Percentiles rank a stretch among this genome's conserved stretches.
phyloP scores from a whole-genome alignment of 2,113 vertebrate genomes.

The Antechinus flavipes region DNA sequence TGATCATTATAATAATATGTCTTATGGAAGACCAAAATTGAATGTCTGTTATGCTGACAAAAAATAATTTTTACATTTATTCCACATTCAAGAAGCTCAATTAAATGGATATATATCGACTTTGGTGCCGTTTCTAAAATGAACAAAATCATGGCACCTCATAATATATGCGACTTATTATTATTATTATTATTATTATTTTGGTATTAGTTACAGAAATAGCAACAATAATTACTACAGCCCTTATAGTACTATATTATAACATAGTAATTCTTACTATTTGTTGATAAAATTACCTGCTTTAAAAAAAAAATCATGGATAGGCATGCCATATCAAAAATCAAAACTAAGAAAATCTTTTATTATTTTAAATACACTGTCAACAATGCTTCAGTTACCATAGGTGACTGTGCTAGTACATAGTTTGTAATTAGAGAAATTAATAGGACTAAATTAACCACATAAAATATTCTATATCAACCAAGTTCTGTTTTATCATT shows the following conservation, averaged over 20 bases:
- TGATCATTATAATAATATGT: background rate
- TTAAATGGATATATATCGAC: background rate
- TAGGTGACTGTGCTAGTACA: background rate
- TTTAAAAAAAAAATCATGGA: background rate
- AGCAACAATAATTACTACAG: background rate
- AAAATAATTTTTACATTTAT: background rate
- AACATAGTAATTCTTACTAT: background rate
- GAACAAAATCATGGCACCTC: background rate
- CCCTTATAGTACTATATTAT: background rate
- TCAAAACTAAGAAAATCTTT: background rate
- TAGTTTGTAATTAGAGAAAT: background rate
- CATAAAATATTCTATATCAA: background rate
- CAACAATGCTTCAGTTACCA: conserved; percentile 33
- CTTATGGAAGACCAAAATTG: background rate
- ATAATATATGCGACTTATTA: background rate
- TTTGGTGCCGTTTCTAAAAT: conserved; percentile 18
- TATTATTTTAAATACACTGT: conserved; percentile 39
- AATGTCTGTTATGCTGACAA: conserved; percentile 11
- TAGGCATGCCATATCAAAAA: background rate
- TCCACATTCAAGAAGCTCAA: background rate
- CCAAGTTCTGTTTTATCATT: conserved; percentile 48
- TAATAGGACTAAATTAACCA: conserved; percentile 25
- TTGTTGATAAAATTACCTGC: background rate
- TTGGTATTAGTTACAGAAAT: conserved; percentile 16
- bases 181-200: conserved; percentile 5